Conservation (phyloP, 2,797 vertebrate genomes). For the Diplodus puntazzo region DNA sequence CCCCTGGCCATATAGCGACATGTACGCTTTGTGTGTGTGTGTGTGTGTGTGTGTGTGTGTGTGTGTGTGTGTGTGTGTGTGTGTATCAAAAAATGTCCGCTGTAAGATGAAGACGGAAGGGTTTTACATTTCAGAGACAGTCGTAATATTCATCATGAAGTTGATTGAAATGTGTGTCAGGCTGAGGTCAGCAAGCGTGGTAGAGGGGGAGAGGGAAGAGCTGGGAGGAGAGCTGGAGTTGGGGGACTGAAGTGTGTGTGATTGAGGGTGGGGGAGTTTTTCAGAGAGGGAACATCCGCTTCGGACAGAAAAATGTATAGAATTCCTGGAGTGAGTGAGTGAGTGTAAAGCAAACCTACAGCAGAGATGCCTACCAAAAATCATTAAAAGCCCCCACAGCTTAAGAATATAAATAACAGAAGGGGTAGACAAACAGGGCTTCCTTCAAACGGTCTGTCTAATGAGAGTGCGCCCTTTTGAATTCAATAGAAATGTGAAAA, state of each 20-base stretch:
- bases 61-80: no score
- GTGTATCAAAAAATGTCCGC: background rate
- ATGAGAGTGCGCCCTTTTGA: background rate
- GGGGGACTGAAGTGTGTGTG: constrained; percentile 3
- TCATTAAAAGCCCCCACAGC: background rate
- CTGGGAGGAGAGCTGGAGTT: background rate
- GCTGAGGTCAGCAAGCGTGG: constrained; percentile 52
- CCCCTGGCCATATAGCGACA: constrained; percentile 26
- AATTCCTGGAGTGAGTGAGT: constrained; percentile 19
- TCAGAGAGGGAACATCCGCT: constrained; percentile 31
- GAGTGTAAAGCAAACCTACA: background rate
- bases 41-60: background rate
- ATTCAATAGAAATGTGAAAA: background rate
- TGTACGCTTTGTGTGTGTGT: background rate
- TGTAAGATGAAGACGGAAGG: background rate
- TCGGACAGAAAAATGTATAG: constrained; percentile 43
- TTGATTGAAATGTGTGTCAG: constrained; percentile 54
- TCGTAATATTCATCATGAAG: constrained; percentile 36
- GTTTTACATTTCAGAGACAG: constrained; percentile 12
- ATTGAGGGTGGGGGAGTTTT: background rate
- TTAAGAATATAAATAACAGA: no score
- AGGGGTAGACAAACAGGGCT: background rate
- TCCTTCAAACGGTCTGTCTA: background rate
- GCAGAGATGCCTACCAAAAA: constrained; percentile 5
- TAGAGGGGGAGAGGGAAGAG: constrained; percentile 11